phyloP scores from a whole-genome alignment of 2,797 vertebrate species.

The Sternarchorhynchus goeldii region DNA sequence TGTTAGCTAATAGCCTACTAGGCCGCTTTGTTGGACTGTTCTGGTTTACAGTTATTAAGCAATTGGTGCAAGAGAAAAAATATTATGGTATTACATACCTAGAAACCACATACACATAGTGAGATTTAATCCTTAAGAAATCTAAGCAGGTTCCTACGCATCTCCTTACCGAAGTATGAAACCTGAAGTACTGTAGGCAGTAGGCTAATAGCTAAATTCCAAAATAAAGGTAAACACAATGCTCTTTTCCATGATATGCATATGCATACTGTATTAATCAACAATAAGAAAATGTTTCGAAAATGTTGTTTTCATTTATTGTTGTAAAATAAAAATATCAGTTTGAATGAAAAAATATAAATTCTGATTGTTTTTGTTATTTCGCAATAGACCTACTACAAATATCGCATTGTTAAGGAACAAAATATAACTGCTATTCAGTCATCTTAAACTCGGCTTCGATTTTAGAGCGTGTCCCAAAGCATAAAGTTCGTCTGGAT shows the following conservation, averaged over 20 bases:
- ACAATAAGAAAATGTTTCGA: too few species aligned
- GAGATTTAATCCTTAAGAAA: too few species aligned
- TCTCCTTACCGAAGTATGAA: neutral
- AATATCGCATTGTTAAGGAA: constrained; percentile 53
- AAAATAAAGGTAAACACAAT: constrained; percentile 15
- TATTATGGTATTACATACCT: neutral
- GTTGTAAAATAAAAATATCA: too few species aligned
- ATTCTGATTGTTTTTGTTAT: constrained; percentile 6
- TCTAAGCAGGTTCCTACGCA: too few species aligned
- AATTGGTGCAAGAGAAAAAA: neutral
- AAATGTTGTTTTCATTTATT: too few species aligned
- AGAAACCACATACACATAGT: neutral
- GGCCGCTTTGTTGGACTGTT: neutral
- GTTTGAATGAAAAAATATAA: too few species aligned
- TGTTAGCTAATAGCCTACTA: neutral
- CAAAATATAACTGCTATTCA: constrained; percentile 26
- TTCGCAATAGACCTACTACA: constrained; percentile 72
- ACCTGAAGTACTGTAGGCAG: neutral
- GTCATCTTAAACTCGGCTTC: neutral
- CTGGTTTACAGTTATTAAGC: neutral
- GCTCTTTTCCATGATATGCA: neutral
- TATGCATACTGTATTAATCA: too few species aligned
- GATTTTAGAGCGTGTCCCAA: too few species aligned
- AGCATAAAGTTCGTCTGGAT: too few species aligned
- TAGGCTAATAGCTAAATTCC: too few species aligned